These are phyloP conservation scores for Mythimna albipuncta DNA, from an alignment of 2,888 invertebrate genomes.

Conservation along the genomic window DNA sequence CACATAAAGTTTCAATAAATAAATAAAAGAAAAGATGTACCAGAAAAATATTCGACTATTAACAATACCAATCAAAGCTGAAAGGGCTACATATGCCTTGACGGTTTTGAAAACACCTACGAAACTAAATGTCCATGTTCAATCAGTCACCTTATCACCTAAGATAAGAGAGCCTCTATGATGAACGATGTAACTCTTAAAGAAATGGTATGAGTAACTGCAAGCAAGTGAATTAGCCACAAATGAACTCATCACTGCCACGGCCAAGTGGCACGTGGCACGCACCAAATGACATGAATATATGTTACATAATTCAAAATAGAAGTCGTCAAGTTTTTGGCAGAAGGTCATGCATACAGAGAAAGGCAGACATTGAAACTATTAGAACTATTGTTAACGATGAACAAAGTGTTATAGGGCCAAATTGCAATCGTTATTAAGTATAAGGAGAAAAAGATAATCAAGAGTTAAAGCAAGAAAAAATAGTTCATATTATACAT, in stretches of 20 bases:
- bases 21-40: background rate
- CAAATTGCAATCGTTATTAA: background rate
- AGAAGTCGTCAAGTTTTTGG: slow-evolving; percentile 37
- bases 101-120: background rate
- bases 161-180: background rate
- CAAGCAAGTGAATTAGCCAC: slow-evolving; percentile 23
- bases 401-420: background rate
- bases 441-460: background rate
- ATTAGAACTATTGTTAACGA: background rate
- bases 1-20: background rate
- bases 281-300: slow-evolving; percentile 54
- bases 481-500: no score
- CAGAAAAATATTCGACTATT: background rate
- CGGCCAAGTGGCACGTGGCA: slow-evolving; percentile 37
- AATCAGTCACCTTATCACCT: background rate
- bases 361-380: background rate
- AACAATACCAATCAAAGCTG: background rate
- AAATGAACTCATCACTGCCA: slow-evolving; percentile 45
- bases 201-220: slow-evolving; percentile 9
- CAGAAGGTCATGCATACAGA: slow-evolving; percentile 17
- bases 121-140: background rate
- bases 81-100: background rate
- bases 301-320: slow-evolving; percentile 35
- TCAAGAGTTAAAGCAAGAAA: background rate
- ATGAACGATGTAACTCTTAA: background rate